Evolutionary conservation across 2,888 invertebrate genomes (phyloP).

Genomic region (Mellilla xanthometata): DNA sequence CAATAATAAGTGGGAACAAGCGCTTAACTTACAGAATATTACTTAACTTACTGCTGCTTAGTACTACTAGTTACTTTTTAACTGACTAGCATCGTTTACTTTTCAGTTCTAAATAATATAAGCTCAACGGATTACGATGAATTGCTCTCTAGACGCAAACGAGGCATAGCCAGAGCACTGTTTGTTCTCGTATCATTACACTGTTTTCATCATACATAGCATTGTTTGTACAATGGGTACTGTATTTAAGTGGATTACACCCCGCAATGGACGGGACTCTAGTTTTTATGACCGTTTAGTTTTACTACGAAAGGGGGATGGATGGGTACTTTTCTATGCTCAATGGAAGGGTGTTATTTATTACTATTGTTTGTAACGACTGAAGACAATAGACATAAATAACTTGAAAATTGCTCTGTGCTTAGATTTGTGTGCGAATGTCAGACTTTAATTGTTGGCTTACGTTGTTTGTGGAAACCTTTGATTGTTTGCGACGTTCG

Average conservation of each 20-base stretch:
- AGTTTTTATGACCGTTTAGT: conserved; percentile 60
- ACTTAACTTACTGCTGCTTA: no score
- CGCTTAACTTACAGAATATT: no score
- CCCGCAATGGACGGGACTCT: conserved; percentile 57
- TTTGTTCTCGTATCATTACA: conserved; percentile 46
- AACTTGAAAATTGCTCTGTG: conserved; percentile 31
- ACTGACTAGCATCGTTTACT: no score
- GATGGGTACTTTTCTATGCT: conserved; percentile 50
- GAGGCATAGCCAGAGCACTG: conserved; percentile 30
- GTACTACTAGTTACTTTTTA: no score
- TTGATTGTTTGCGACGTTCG: conserved; percentile 9
- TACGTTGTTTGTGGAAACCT: conserved; percentile 2
- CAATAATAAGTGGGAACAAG: no score
- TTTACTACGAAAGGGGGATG: conserved; percentile 47
- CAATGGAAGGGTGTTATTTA: conserved; percentile 51
- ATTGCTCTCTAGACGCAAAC: conserved; percentile 31
- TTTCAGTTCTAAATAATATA: no score
- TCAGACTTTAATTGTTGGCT: conserved; percentile 24
- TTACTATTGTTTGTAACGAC: conserved; percentile 43
- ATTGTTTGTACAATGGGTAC: conserved; percentile 43
- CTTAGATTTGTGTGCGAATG: conserved; percentile 28
- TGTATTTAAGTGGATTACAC: conserved; percentile 60
- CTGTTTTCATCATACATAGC: conserved; percentile 46
- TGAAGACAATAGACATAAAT: conserved; percentile 34
- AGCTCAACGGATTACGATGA: no score